phyloP scores from a whole-genome alignment of 1,140 invertebrate species.

The Ditylenchus dipsaci region DNA sequence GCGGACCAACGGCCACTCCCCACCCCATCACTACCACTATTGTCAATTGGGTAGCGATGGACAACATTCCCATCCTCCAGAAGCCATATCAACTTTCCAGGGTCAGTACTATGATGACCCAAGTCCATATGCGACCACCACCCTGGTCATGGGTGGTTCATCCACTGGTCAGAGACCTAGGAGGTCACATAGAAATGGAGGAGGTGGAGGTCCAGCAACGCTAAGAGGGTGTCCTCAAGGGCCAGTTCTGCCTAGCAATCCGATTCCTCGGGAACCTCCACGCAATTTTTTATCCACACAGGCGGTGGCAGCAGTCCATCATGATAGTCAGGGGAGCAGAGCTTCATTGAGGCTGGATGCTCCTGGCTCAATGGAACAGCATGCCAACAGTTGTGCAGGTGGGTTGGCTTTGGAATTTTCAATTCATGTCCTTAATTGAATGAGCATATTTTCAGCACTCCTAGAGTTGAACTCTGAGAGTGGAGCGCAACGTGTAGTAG shows the following conservation, averaged over 20 bases:
- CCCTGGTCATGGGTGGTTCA: conserved; percentile 42
- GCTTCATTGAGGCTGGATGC: not conserved
- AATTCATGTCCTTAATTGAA: not conserved
- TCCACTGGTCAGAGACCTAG: not conserved
- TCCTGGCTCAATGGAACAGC: not conserved
- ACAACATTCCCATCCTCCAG: not conserved
- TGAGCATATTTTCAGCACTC: not conserved
- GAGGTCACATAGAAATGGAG: conserved; percentile 3
- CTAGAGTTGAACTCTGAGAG: no score
- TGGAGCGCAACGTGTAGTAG: not conserved
- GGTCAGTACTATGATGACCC: conserved; percentile 47
- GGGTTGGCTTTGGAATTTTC: not conserved
- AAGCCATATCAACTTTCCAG: conserved; percentile 8
- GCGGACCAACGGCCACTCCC: conserved; percentile 30
- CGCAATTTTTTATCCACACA: conserved; percentile 28
- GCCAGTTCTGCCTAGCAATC: conserved; percentile 23
- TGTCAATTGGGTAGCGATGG: conserved; percentile 38
- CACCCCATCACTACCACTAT: conserved; percentile 50
- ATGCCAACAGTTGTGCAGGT: not conserved
- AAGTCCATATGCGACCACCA: conserved; percentile 52
- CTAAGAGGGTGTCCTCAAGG: conserved; percentile 6
- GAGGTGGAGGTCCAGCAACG: conserved; percentile 13
- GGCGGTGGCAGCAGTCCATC: conserved; percentile 29
- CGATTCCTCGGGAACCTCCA: conserved; percentile 29
- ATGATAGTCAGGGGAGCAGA: not conserved